Evolutionary conservation across 2,113 vertebrate species (phyloP), one percentile per base, ranked within the genome.

Genomic region (Clarias batrachus): DNA sequence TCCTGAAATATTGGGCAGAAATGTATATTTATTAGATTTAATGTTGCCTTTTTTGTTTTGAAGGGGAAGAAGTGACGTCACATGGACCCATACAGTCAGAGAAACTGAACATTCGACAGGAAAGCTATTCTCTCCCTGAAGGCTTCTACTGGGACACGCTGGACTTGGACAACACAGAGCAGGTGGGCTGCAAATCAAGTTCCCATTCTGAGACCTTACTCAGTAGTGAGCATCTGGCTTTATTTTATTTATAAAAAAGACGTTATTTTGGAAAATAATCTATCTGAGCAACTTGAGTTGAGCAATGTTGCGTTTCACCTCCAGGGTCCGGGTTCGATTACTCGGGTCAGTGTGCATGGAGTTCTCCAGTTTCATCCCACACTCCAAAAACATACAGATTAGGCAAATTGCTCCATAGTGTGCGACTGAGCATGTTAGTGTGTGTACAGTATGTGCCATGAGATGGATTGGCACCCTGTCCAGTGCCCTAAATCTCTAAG

Each of bases 91-190:
- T 99, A 85, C 94, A 95, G 82, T 96, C 96, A 0, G 95, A 93
- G 91, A 96, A 95, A 86, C 92, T 92, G 86, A 92, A 93, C 9
- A 94, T 97, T 85, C 96, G 96, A 17, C 94, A 95, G 90, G 97
- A 98, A 85, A 96, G 97, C 1, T 99, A 96, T 90, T 97, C 95
- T 66, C 92, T 99, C 59, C 98, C 98, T 68, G 94, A 94, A 83
- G 97, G 96, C 83, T 99, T 99, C 92, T 95, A 91, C 88, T 99
- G 98, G 98, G 97, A 98, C 0, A 95, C 96, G 13, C 91, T 98
- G 91, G 96, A 99, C 88, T 93, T 97, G 37, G 95, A 95, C 70
- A 96, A 95, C 54, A 92, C 95, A 60, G 87, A 93, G 0, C 96
- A 97, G 96, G 98, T 99, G 90, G 95, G 95, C 80, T 13, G 17